Base-by-base conservation (phyloP, 1,140 invertebrate genomes). In the Drosophila trapezifrons region DNA sequence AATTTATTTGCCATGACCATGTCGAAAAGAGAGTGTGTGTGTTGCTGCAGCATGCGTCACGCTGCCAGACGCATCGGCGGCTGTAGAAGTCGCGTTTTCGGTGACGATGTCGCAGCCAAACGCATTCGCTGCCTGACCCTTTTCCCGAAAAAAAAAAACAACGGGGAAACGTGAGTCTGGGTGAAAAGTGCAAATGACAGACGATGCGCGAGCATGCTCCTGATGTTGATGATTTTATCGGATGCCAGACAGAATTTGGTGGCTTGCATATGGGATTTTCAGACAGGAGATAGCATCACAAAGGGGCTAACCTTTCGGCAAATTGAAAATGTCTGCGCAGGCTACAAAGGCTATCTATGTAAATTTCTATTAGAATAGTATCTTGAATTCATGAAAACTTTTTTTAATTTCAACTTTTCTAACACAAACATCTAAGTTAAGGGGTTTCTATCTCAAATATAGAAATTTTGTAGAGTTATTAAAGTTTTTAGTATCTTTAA, bases 1-100 rank as follows among this genome's bases (percentile, higher is more conserved):
- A 84, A 84, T 83, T 83, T 83, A 85, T 85, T 80, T 80, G 63
- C 72, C 72, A 84, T 83, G 80, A 78, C 80, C 65, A 69, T 83
- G 80, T 76, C 74, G 80, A 40, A 52, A 52, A 37, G 29, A 15
- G 29, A 15, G 17, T 13, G 7, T 52, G 64, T 42, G 59, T 25
- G 32, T 18, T 64, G 65, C 37, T 65, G 72, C 49, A 51, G 80
- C 80, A 82, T 83, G 80, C 80, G 80, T 83, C 80, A 83, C 72
- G 80, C 80, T 56, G 66, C 80, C 80, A 84, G 80, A 84, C 80
- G 81, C 76, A 84, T 69, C 72, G 80, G 76, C 80, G 80, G 63
- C 70, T 51, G 51, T 58, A 70, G 37, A 43, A 62, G 38, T 67
- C 63, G 49, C 55, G 37, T 42, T 43, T 60, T 69, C 29, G 63